Conservation (phyloP, 2,113 vertebrate species). For the Illadopsis cleaveri region DNA sequence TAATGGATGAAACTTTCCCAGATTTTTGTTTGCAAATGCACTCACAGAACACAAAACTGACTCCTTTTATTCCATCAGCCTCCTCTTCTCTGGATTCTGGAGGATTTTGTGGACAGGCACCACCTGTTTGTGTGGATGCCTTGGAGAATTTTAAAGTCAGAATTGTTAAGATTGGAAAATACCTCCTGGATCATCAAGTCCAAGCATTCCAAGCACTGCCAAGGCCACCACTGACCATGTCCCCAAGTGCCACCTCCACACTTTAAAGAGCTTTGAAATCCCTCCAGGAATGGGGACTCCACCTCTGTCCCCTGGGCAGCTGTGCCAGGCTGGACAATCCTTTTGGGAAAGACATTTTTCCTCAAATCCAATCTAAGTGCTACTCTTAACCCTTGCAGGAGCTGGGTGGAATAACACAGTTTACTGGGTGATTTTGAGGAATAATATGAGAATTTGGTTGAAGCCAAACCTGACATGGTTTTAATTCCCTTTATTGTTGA, state of each 20-base stretch:
- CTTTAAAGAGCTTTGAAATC: neutral
- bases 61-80: neutral
- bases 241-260: neutral
- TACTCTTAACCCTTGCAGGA: neutral
- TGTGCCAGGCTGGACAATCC: neutral
- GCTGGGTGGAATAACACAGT: neutral
- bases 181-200: fast-evolving
- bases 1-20: neutral
- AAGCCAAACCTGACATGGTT: neutral
- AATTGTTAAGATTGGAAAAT: neutral
- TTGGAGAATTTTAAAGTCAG: neutral
- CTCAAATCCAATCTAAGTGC: neutral
- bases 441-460: neutral
- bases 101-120: neutral
- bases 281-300: neutral
- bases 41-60: neutral
- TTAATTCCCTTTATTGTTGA: neutral
- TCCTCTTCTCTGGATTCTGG: neutral
- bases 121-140: neutral
- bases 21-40: neutral
- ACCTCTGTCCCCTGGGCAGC: too few relatives aligned
- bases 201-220: neutral
- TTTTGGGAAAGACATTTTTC: neutral
- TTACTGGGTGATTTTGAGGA: fast-evolving
- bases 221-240: neutral